Conservation (phyloP, 2,113 vertebrate species). For the Donacobius atricapilla region DNA sequence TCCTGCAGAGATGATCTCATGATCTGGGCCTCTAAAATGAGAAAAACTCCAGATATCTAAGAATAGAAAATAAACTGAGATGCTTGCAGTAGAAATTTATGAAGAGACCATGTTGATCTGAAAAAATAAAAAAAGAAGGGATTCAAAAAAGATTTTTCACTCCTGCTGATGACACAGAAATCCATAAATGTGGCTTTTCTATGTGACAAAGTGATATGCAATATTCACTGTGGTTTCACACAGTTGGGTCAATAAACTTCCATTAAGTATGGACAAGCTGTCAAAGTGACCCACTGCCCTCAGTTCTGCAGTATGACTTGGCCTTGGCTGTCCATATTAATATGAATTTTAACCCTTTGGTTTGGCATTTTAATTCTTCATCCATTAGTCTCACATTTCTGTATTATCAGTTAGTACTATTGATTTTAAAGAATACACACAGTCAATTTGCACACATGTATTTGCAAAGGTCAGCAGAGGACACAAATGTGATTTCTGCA, state of each 20-base stretch:
- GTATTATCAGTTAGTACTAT: slow-evolving; percentile 80
- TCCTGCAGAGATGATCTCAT: accelerated
- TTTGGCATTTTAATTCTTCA: slow-evolving; percentile 77
- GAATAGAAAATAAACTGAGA: background rate
- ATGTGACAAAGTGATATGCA: slow-evolving; percentile 75
- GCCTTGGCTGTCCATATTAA: slow-evolving; percentile 81
- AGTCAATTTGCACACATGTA: slow-evolving; percentile 68
- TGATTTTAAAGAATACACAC: slow-evolving; percentile 77
- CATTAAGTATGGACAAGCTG: slow-evolving; percentile 84
- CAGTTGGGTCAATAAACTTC: slow-evolving; percentile 83
- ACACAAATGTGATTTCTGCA: slow-evolving; percentile 45
- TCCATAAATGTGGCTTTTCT: slow-evolving; percentile 78
- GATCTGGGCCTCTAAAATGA: background rate
- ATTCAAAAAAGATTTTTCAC: slow-evolving; percentile 41
- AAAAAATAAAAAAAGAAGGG: slow-evolving; percentile 43
- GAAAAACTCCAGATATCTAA: background rate
- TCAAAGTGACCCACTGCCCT: slow-evolving; percentile 79
- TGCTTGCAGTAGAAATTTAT: slow-evolving; percentile 62
- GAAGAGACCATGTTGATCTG: slow-evolving; percentile 72
- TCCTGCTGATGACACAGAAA: slow-evolving; percentile 72
- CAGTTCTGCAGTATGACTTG: slow-evolving; percentile 70
- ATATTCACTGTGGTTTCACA: slow-evolving; percentile 81
- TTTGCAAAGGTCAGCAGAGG: slow-evolving; percentile 70
- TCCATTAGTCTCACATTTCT: slow-evolving; percentile 92
- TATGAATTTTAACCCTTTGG: slow-evolving; percentile 78